Evolutionary conservation across 2,888 invertebrate species (phyloP).

Genomic region (Eilema depressum): DNA sequence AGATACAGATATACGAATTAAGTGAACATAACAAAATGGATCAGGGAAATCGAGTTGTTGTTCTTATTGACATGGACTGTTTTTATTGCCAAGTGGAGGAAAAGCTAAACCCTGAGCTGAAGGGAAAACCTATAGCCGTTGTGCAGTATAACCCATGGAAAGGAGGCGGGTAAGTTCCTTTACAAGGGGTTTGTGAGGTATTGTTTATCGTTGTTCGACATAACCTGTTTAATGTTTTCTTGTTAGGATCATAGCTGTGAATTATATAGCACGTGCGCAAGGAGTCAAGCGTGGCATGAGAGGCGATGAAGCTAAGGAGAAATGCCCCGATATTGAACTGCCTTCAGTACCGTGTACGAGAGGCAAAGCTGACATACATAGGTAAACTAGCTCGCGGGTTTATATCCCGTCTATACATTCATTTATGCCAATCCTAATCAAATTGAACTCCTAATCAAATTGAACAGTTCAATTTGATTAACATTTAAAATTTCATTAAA

Average conservation of each 20-base stretch:
- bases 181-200: neutral
- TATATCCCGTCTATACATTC: too few relatives aligned
- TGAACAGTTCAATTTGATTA: too few relatives aligned
- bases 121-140: slow-evolving; percentile 97
- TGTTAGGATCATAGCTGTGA: slow-evolving; percentile 97
- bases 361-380: slow-evolving; percentile 97
- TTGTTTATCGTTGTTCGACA: neutral
- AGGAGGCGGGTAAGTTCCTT: slow-evolving; percentile 93
- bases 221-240: neutral
- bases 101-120: slow-evolving; percentile 92
- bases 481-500: too few relatives aligned
- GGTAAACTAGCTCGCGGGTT: too few relatives aligned
- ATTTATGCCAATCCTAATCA: too few relatives aligned
- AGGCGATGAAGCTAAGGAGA: slow-evolving; percentile 95
- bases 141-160: slow-evolving; percentile 98
- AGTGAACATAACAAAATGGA: slow-evolving; percentile 67
- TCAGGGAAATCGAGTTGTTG: slow-evolving; percentile 89
- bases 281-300: slow-evolving; percentile 97
- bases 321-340: slow-evolving; percentile 95
- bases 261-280: slow-evolving; percentile 96
- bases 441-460: too few relatives aligned
- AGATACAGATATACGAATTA: slow-evolving; percentile 9
- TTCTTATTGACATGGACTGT: slow-evolving; percentile 99
- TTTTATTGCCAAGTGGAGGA: slow-evolving; percentile 99
- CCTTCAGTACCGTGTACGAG: slow-evolving; percentile 94